Evolutionary conservation across 2,113 vertebrate species (phyloP).

Genomic region (Ranitomeya imitator): DNA sequence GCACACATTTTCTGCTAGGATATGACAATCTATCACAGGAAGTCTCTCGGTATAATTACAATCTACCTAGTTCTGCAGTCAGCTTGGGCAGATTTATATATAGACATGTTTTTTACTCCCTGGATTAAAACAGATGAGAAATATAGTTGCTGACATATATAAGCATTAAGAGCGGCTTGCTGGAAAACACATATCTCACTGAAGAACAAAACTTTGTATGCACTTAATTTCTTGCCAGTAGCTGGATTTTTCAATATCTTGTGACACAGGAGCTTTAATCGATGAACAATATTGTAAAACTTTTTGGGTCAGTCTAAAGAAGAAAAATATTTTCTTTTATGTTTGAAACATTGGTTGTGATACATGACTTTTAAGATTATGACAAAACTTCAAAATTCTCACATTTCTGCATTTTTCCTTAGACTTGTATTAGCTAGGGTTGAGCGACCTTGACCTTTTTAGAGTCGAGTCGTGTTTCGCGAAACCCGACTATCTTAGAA

Average conservation of each 20-base stretch:
- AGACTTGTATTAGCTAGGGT: no score
- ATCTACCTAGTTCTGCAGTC: slow-evolving; percentile 7
- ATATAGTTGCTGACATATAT: slow-evolving; percentile 43
- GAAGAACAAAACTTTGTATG: background rate
- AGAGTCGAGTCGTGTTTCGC: no score
- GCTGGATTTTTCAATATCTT: background rate
- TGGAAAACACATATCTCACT: slow-evolving; percentile 32
- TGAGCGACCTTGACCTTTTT: no score
- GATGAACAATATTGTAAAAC: background rate
- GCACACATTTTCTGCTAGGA: background rate
- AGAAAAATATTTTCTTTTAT: background rate
- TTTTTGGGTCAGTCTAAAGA: background rate
- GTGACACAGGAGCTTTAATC: background rate
- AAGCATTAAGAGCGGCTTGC: background rate
- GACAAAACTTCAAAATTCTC: no score
- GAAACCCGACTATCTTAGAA: no score
- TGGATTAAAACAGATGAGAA: slow-evolving; percentile 40
- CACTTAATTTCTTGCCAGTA: background rate
- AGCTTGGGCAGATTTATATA: slow-evolving; percentile 9
- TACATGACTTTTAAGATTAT: no score
- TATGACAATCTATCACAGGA: background rate
- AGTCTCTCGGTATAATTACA: slow-evolving; percentile 4
- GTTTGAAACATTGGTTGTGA: no score
- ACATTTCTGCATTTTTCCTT: no score
- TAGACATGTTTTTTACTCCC: background rate